These are phyloP conservation scores for Avahi laniger DNA, from an alignment of 2,797 vertebrate species.

Conservation along the genomic window DNA sequence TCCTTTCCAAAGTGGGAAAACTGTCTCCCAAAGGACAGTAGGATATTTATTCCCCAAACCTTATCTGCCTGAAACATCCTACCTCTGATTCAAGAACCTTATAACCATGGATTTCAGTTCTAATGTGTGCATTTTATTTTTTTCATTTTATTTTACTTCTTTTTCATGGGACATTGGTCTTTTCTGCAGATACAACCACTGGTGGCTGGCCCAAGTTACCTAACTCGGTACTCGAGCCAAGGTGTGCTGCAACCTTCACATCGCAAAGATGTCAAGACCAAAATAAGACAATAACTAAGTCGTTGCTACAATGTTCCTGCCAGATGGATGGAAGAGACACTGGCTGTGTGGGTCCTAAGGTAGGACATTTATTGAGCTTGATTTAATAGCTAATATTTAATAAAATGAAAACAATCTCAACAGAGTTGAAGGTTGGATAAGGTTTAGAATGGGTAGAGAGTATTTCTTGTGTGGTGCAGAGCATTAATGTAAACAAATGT, in stretches of 20 bases:
- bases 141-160: not conserved
- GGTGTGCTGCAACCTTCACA: rapidly evolving
- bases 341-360: not conserved
- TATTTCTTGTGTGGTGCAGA: not conserved
- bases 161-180: not conserved
- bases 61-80: not conserved
- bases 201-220: too few relatives aligned
- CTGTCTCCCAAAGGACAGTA: not conserved
- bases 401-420: not conserved
- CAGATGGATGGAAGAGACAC: not conserved
- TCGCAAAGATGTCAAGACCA: not conserved
- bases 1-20: not conserved
- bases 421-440: not conserved
- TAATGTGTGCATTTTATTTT: not conserved
- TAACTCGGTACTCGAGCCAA: not conserved
- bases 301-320: too few relatives aligned
- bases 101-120: not conserved
- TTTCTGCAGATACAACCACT: not conserved
- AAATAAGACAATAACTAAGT: not conserved
- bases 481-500: not conserved
- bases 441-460: not conserved
- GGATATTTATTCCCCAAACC: not conserved
- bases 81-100: not conserved
- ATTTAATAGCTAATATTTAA: not conserved
- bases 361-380: not conserved